Percentiles rank a stretch among this genome's conserved stretches.
Conservation (phyloP, 1,140 invertebrate genomes). For the Cotesia glomerata region DNA sequence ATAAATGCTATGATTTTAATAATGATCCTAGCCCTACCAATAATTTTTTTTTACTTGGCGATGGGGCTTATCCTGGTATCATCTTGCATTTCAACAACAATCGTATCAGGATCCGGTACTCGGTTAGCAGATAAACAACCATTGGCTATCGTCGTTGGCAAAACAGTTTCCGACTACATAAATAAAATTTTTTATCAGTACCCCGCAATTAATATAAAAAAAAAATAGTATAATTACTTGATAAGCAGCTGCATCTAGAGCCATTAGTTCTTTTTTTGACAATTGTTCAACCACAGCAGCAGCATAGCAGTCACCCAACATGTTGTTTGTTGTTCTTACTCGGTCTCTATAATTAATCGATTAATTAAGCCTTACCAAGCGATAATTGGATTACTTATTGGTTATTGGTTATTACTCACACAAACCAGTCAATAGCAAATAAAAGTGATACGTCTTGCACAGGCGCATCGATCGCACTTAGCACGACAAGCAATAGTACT, state of each 20-base stretch:
- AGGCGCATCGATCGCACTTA: slow-evolving; percentile 85
- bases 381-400: neutral
- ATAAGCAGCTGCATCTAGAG: slow-evolving; percentile 71
- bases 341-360: slow-evolving; percentile 71
- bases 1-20: slow-evolving; percentile 37
- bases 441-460: slow-evolving; percentile 82
- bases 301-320: slow-evolving; percentile 87
- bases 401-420: slow-evolving; percentile 70
- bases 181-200: slow-evolving; percentile 23
- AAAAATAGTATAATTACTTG: slow-evolving; percentile 54
- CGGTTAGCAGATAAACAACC: slow-evolving; percentile 60
- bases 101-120: slow-evolving; percentile 61
- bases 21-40: slow-evolving; percentile 62
- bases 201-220: neutral
- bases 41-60: slow-evolving; percentile 62
- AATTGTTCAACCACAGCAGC: slow-evolving; percentile 84
- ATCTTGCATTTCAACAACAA: slow-evolving; percentile 61
- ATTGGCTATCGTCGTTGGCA: slow-evolving; percentile 59
- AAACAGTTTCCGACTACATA: slow-evolving; percentile 56
- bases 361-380: neutral
- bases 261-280: slow-evolving; percentile 81
- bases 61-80: slow-evolving; percentile 59
- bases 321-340: slow-evolving; percentile 86
- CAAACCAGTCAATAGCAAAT: slow-evolving; percentile 90
- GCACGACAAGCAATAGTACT: slow-evolving; percentile 82